Evolutionary conservation across 1,140 invertebrate species (phyloP), one percentile per base, ranked within the genome.

Genomic region (Lethocerus indicus): DNA sequence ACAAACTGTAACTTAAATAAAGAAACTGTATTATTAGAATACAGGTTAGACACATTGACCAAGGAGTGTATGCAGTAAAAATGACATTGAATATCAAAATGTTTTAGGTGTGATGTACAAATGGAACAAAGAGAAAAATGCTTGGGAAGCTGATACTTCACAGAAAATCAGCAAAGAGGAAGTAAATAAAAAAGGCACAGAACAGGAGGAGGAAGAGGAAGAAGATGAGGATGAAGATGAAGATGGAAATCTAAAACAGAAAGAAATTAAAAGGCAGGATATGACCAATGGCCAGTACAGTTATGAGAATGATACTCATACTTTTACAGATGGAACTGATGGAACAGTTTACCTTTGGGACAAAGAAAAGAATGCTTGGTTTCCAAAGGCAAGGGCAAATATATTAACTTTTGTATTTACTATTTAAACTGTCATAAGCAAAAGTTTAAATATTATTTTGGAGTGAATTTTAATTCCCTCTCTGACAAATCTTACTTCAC

Each of bases 321-420:
- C 78, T 4, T 91, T 88, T 55, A 84, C 76, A 14, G 91, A 95
- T 66, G 68, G 79, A 51, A 67, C 59, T 41, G 91, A 96, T 76
- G 89, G 89, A 3, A 81, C 80, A 7, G 77, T 82, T 47, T 94
- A 81, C 65, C 81, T 95, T 61, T 97, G 87, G 89, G 90, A 97
- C 68, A 69, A 69, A 43, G 73, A 78, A 28, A 94, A 88, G 64
- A 82, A 78, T 58, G 91, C 90, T 5, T 97, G 91, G 88, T 90
- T 96, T 71, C 92, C 92, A 20, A 94, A 94, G 75, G 79, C 76
- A 60, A 58, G 52, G 18, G 25, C 39, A n/a, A n/a, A n/a, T n/a
- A n/a, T n/a, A n/a, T n/a, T n/a, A n/a, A n/a, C n/a, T n/a, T n/a
- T n/a, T n/a, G n/a, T n/a, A 52, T 36, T 45, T 14, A 20, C 13